Conservation (phyloP, 2,888 invertebrate species). For the Achlya flavicornis region DNA sequence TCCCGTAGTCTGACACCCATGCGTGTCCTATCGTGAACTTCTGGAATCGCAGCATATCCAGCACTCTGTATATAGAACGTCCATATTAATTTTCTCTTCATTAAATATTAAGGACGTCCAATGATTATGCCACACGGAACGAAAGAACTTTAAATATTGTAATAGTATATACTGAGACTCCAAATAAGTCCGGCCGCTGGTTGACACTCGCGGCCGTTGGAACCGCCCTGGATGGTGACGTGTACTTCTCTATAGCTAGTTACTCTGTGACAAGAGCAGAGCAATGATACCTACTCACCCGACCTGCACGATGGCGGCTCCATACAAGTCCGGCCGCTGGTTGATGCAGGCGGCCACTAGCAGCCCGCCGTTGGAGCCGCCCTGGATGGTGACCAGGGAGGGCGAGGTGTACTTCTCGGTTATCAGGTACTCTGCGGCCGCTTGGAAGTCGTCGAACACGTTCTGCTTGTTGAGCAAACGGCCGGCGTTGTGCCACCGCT, state of each 20-base stretch:
- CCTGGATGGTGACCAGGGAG: constrained; percentile 92
- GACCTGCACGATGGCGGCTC: constrained; percentile 96
- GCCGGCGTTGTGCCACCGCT: constrained; percentile 98
- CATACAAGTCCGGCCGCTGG: constrained; percentile 97
- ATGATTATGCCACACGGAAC: too few relatives aligned
- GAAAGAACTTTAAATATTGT: too few relatives aligned
- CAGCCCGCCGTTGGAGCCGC: constrained; percentile 98
- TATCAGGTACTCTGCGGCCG: constrained; percentile 95
- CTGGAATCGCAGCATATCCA: constrained; percentile 99
- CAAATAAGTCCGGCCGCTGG: too few relatives aligned
- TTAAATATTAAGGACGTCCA: too few relatives aligned
- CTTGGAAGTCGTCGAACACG: constrained; percentile 97
- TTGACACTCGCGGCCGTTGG: too few relatives aligned
- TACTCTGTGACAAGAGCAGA: neutral
- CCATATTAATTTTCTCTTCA: neutral
- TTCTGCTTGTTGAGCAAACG: constrained; percentile 97
- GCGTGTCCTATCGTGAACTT: constrained; percentile 99
- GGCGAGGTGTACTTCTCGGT: constrained; percentile 90
- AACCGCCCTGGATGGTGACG: too few relatives aligned
- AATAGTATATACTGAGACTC: too few relatives aligned
- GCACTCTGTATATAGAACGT: constrained; percentile 85
- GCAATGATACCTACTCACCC: constrained; percentile 86
- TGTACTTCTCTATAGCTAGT: neutral
- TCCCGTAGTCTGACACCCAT: constrained; percentile 98
- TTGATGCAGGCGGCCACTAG: constrained; percentile 97